Conservation (phyloP, 1,140 invertebrate genomes). For the Aphaenogaster rudis region DNA sequence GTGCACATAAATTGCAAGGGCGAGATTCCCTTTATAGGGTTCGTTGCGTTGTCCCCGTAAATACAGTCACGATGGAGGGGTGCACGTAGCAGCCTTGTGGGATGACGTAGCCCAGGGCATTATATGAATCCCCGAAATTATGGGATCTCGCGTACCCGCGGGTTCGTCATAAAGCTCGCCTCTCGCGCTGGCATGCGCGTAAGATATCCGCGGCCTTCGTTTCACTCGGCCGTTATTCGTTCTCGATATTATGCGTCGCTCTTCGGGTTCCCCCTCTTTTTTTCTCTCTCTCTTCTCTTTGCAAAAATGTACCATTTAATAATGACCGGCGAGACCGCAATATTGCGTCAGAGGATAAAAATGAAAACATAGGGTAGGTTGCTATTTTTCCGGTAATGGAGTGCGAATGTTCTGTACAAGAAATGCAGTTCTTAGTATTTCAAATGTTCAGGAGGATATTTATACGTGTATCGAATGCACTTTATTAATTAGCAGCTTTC, state of each 20-base stretch:
- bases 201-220: constrained; percentile 26
- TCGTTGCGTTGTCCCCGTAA: constrained; percentile 36
- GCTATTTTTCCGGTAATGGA: not conserved
- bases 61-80: constrained; percentile 14
- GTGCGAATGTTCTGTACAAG: not conserved
- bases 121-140: constrained; percentile 78
- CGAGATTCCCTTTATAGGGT: constrained; percentile 65
- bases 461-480: not conserved
- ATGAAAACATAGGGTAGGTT: not conserved
- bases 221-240: constrained; percentile 33
- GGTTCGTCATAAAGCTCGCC: constrained; percentile 56
- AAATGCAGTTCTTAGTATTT: not conserved
- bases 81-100: not conserved
- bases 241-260: constrained; percentile 53
- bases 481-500: not conserved
- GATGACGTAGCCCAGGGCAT: constrained; percentile 62
- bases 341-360: constrained; percentile 18
- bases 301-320: constrained; percentile 30
- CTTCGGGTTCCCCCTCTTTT: not conserved
- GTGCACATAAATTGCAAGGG: constrained; percentile 65
- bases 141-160: constrained; percentile 58
- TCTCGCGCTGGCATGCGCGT: not conserved
- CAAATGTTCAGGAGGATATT: not conserved
- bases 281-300: not conserved
- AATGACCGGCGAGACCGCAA: constrained; percentile 60